Conservation (phyloP, 2,113 vertebrate genomes). For the Raphicerus campestris region DNA sequence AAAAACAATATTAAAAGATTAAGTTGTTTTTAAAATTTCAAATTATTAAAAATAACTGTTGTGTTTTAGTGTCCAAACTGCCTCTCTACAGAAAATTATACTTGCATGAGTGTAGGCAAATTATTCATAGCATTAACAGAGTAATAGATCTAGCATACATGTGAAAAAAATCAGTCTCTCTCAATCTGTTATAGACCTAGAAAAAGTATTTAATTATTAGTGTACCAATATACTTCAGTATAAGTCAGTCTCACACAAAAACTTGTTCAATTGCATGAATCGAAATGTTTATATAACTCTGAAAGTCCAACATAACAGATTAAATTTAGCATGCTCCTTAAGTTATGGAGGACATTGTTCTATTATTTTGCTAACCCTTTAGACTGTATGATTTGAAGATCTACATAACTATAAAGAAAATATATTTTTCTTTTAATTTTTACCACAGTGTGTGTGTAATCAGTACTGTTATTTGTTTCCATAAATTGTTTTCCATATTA, state of each 20-base stretch:
- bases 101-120: not conserved
- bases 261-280: not conserved
- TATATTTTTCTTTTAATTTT: not conserved
- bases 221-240: not conserved
- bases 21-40: not conserved
- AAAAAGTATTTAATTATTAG: not conserved
- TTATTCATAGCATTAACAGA: not conserved
- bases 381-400: not conserved
- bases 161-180: not conserved
- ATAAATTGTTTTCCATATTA: no score
- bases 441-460: not conserved
- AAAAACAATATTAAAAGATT: not conserved
- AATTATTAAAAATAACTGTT: not conserved
- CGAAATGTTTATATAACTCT: not conserved
- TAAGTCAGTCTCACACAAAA: not conserved
- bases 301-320: not conserved
- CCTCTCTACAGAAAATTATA: not conserved
- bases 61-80: not conserved
- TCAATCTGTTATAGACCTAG: not conserved
- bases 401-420: not conserved
- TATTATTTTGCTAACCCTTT: not conserved
- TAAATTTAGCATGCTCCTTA: not conserved
- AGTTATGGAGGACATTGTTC: not conserved
- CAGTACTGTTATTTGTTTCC: not conserved
- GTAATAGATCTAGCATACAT: not conserved